A percentile compares a stretch with the other conserved stretches of the same genome.
Conservation (phyloP, 2,113 vertebrate genomes). For the Rhinogobius similis region DNA sequence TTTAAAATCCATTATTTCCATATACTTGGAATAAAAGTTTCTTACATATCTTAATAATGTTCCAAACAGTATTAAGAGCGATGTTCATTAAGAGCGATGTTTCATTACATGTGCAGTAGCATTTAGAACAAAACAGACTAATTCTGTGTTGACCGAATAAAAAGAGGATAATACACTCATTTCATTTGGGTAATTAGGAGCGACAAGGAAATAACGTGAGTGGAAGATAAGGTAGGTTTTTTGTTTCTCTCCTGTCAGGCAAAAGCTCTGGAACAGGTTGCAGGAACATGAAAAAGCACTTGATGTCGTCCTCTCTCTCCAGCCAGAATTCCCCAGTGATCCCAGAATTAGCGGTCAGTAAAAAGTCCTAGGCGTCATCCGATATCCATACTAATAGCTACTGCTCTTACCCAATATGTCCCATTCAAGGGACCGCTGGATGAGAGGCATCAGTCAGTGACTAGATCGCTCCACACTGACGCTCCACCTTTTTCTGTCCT, state of each 20-base stretch:
- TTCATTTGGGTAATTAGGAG: slow-evolving; percentile 34
- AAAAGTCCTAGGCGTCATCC: slow-evolving; percentile 57
- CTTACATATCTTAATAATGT: neutral
- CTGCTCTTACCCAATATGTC: slow-evolving; percentile 50
- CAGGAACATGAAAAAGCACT: slow-evolving; percentile 78
- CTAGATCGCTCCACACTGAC: slow-evolving; percentile 1
- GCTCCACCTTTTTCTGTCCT: neutral
- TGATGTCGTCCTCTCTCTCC: slow-evolving; percentile 32
- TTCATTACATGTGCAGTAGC: neutral
- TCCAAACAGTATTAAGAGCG: neutral
- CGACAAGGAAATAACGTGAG: neutral
- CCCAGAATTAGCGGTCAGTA: slow-evolving; percentile 48
- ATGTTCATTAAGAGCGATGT: neutral
- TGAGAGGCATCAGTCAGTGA: slow-evolving; percentile 33
- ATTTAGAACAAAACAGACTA: neutral
- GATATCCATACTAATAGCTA: slow-evolving; percentile 75
- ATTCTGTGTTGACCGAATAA: neutral
- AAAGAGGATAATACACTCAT: slow-evolving; percentile 26
- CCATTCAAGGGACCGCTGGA: slow-evolving; percentile 26
- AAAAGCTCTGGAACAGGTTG: slow-evolving; percentile 53
- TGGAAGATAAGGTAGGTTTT: slow-evolving; percentile 23
- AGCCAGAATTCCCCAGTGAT: slow-evolving; percentile 37
- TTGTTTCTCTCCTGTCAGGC: slow-evolving; percentile 41
- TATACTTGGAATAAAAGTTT: neutral
- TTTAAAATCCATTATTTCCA: neutral